These are phyloP conservation scores for Triplophysa tibetana DNA, from an alignment of 2,113 vertebrate species.

Conservation along the genomic window DNA sequence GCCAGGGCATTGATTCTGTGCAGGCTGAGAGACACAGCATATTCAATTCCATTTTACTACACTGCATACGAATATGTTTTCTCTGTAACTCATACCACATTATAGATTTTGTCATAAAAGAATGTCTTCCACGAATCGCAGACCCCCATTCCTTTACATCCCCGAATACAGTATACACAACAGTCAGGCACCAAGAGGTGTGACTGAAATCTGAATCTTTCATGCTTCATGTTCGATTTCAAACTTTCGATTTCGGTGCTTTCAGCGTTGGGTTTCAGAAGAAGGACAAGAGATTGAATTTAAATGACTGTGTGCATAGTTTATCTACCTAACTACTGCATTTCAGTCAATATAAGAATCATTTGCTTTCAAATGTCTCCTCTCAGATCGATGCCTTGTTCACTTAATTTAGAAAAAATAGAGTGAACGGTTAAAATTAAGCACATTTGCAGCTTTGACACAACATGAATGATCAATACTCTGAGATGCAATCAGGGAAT, in stretches of 20 bases:
- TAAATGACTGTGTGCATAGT: conserved; percentile 14
- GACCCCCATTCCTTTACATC: background rate
- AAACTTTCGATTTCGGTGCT: background rate
- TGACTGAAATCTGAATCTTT: background rate
- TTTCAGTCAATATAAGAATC: conserved; percentile 37
- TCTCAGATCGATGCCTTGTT: conserved; percentile 22
- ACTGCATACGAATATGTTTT: conserved; percentile 20
- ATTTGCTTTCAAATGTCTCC: conserved; percentile 35
- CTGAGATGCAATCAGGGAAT: background rate
- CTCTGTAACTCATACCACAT: conserved; percentile 45
- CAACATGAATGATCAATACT: conserved; percentile 14
- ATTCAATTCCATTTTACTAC: conserved; percentile 39
- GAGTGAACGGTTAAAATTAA: conserved; percentile 31
- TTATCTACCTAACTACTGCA: background rate
- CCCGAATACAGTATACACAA: conserved; percentile 1
- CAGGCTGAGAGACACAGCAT: conserved; percentile 53
- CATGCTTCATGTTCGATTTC: background rate
- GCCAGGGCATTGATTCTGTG: conserved; percentile 65
- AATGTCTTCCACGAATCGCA: background rate
- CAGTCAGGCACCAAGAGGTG: conserved; percentile 4
- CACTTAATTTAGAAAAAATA: background rate
- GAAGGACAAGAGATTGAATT: conserved; percentile 9
- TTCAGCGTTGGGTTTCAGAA: background rate
- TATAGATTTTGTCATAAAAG: conserved; percentile 51
- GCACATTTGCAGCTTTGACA: conserved; percentile 19